Conservation (phyloP, 2,888 invertebrate species). For the Neocrepidodera transversa region DNA sequence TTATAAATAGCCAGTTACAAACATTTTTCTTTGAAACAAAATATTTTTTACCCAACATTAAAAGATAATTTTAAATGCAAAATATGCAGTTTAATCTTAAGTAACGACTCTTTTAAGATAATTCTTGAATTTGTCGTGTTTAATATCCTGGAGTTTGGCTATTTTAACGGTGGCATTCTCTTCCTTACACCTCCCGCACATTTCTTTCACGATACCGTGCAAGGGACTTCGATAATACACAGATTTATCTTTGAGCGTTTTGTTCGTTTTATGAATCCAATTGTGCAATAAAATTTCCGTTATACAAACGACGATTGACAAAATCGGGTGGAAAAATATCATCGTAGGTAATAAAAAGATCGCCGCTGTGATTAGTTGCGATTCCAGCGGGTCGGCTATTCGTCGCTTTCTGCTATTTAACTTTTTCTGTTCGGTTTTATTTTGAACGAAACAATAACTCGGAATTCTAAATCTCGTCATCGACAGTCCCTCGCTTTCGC, state of each 20-base stretch:
- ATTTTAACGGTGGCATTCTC: constrained; percentile 69
- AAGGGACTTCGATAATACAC: constrained; percentile 75
- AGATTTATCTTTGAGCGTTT: constrained; percentile 62
- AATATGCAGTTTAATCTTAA: constrained; percentile 40
- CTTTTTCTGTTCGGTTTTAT: constrained; percentile 16
- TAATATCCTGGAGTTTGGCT: constrained; percentile 70
- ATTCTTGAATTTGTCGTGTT: constrained; percentile 57
- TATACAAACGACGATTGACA: constrained; percentile 63
- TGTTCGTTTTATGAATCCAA: constrained; percentile 74
- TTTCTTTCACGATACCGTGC: constrained; percentile 71
- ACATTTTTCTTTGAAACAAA: no score
- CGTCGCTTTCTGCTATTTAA: constrained; percentile 11
- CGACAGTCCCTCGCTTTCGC: constrained; percentile 58
- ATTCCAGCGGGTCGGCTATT: constrained; percentile 36
- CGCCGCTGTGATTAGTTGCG: constrained; percentile 48
- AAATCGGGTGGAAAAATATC: constrained; percentile 65
- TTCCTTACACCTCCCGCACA: constrained; percentile 73
- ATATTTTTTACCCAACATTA: no score
- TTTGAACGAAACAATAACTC: constrained; percentile 30
- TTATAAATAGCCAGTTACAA: no score
- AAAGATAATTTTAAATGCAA: no score
- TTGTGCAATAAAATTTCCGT: constrained; percentile 71
- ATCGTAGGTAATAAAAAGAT: constrained; percentile 68
- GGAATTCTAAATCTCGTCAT: constrained; percentile 57
- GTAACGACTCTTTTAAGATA: constrained; percentile 53